phyloP scores from a whole-genome alignment of 2,113 vertebrate species.

The Myiagra hebetior region DNA sequence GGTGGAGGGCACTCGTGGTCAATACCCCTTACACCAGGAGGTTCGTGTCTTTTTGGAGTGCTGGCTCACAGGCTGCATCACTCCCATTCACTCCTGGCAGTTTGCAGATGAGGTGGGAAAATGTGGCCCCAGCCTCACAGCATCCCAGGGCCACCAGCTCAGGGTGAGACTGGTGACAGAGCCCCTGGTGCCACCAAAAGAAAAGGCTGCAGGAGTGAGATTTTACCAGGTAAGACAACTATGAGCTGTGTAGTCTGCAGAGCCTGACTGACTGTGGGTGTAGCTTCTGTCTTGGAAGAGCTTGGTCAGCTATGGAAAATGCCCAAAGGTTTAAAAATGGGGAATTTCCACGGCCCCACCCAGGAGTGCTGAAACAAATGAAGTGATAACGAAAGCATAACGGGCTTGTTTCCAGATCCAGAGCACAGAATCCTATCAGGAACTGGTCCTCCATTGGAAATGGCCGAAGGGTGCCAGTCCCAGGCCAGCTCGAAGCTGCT shows the following conservation, averaged over 20 bases:
- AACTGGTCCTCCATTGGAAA: not conserved
- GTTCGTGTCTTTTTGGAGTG: not conserved
- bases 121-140: not conserved
- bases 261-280: not conserved
- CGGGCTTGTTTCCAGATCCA: not conserved
- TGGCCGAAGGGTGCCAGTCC: not conserved
- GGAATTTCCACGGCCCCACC: conserved; percentile 3
- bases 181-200: not conserved
- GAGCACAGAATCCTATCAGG: not conserved
- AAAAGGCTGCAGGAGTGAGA: not conserved
- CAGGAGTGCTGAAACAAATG: conserved; percentile 4
- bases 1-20: not conserved
- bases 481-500: not conserved
- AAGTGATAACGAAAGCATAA: not conserved
- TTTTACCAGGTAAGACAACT: not conserved
- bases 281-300: not conserved
- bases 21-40: not conserved
- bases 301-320: conserved; percentile 7
- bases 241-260: not conserved
- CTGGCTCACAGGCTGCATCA: not conserved
- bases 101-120: not conserved
- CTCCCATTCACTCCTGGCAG: not conserved
- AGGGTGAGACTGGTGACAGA: not conserved
- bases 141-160: not conserved
- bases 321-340: not conserved